Conservation (phyloP, 2,888 invertebrate genomes). For the Phymatocera aterrima region DNA sequence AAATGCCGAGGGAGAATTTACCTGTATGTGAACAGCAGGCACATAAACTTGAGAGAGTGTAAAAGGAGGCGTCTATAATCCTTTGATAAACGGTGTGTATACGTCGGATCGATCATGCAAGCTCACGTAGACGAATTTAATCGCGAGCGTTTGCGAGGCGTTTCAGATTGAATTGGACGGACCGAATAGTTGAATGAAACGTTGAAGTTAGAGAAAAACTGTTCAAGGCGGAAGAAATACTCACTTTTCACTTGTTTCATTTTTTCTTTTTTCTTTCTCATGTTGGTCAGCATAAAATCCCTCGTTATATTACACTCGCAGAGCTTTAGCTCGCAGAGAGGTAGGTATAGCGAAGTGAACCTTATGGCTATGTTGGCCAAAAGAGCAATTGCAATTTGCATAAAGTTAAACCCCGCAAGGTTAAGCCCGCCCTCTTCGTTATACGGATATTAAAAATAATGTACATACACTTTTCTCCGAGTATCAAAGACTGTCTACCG, state of each 20-base stretch:
- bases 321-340: not conserved
- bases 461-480: too few relatives aligned
- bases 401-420: not conserved
- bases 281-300: not conserved
- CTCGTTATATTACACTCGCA: not conserved
- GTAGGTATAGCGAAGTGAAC: not conserved
- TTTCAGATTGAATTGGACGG: not conserved
- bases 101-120: constrained; percentile 35
- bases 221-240: not conserved
- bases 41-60: not conserved
- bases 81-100: constrained; percentile 23
- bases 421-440: too few relatives aligned
- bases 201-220: not conserved
- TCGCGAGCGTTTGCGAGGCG: constrained; percentile 19
- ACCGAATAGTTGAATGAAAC: not conserved
- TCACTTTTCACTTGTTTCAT: not conserved
- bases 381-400: constrained; percentile 1
- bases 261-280: not conserved
- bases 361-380: not conserved
- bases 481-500: not conserved
- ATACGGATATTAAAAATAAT: constrained; percentile 7
- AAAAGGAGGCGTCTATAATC: constrained; percentile 38
- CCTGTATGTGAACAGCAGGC: not conserved
- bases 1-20: not conserved
- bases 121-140: constrained; percentile 39